Percentiles rank a stretch among this genome's conserved stretches.
Conservation (phyloP, 2,113 vertebrate species). For the Cichladusa arquata region DNA sequence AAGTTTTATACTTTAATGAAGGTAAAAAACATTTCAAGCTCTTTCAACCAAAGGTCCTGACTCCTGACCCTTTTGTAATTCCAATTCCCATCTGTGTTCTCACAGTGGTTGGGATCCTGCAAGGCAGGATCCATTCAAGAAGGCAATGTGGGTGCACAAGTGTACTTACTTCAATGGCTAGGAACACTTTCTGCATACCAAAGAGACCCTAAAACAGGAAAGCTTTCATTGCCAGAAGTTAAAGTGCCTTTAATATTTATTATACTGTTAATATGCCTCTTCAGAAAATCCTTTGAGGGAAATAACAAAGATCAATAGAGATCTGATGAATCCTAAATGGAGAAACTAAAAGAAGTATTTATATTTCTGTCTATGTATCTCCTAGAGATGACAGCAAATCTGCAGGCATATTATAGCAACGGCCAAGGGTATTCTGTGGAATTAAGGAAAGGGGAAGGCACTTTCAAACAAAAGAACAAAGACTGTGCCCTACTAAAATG, state of each 20-base stretch:
- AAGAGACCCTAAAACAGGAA: constrained; percentile 1
- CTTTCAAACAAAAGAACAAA: background rate
- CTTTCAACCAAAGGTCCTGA: background rate
- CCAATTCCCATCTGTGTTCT: background rate
- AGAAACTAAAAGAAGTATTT: constrained; percentile 70
- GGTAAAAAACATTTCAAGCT: background rate
- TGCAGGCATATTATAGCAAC: background rate
- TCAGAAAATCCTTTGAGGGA: constrained; percentile 56
- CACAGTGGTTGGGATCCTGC: background rate
- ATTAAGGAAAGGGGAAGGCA: background rate
- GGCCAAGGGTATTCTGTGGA: background rate
- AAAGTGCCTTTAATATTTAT: constrained; percentile 71
- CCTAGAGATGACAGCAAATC: constrained; percentile 31
- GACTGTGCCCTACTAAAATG: background rate
- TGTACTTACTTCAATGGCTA: background rate
- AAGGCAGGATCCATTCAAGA: background rate
- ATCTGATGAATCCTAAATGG: constrained; percentile 52
- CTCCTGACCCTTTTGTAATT: background rate
- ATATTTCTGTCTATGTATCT: constrained; percentile 52
- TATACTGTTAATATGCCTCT: constrained; percentile 57
- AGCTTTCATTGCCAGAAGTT: constrained; percentile 39
- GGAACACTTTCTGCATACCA: background rate
- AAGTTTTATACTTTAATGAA: background rate
- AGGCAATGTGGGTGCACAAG: background rate
- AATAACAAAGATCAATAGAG: constrained; percentile 62